Conservation (phyloP, 2,888 invertebrate species). For the Mactromeris polynyma region DNA sequence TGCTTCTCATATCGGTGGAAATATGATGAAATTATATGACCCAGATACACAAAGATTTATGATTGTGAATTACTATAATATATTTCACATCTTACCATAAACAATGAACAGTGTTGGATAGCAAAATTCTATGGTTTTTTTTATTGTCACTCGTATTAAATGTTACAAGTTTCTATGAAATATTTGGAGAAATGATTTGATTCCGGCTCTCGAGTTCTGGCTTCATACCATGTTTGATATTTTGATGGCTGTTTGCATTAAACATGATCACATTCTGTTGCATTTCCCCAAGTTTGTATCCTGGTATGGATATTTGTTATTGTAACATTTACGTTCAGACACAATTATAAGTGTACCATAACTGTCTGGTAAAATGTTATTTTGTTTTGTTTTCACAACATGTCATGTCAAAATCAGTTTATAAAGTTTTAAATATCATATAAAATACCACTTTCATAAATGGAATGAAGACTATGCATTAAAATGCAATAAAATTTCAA, state of each 20-base stretch:
- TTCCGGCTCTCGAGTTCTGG: neutral
- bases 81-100: no score
- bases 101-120: no score
- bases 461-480: constrained; percentile 5
- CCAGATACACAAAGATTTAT: no score
- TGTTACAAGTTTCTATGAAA: neutral
- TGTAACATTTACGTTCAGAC: no score
- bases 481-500: constrained; percentile 37
- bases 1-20: no score
- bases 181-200: neutral
- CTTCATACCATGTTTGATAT: neutral
- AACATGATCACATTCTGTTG: neutral
- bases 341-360: no score
- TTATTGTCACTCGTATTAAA: neutral
- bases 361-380: no score
- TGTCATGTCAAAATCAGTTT: neutral
- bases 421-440: neutral
- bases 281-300: neutral
- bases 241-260: neutral
- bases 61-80: no score
- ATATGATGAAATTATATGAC: no score
- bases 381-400: neutral
- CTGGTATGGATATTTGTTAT: no score
- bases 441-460: neutral
- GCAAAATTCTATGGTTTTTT: no score